Percentiles rank a stretch among this genome's conserved stretches.
Conservation (phyloP, 1,140 invertebrate genomes). For the Adoxophyes honmai region DNA sequence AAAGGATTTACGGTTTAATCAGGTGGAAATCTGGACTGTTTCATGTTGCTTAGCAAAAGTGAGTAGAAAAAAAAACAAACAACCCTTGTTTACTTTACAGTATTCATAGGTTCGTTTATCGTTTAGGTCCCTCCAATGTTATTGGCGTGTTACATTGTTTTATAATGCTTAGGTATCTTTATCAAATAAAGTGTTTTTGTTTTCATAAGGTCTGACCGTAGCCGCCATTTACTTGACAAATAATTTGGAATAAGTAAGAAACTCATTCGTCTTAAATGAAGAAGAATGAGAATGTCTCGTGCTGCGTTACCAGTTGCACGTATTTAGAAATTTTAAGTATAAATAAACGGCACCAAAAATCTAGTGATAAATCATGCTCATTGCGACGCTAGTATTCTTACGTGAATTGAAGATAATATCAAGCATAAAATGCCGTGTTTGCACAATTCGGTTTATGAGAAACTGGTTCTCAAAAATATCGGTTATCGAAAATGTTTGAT, state of each 20-base stretch:
- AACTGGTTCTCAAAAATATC: conserved; percentile 49
- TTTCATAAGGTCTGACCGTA: too few species aligned
- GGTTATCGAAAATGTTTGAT: not conserved
- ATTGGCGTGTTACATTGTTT: not conserved
- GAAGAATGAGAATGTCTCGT: too few species aligned
- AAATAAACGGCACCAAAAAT: conserved; percentile 13
- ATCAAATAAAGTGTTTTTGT: not conserved
- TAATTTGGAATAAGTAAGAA: too few species aligned
- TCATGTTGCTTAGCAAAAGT: conserved; percentile 6
- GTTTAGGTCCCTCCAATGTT: not conserved
- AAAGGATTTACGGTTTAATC: too few species aligned
- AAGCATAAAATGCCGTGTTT: conserved; percentile 39
- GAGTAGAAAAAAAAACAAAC: not conserved
- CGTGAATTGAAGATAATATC: not conserved
- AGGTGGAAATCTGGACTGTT: too few species aligned
- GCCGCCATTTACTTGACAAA: too few species aligned
- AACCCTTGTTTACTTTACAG: not conserved
- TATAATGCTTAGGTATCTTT: not conserved
- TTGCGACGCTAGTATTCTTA: not conserved
- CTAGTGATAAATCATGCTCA: conserved; percentile 11
- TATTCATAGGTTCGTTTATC: not conserved
- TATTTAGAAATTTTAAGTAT: not conserved
- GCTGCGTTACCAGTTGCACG: too few species aligned
- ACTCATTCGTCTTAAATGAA: too few species aligned
- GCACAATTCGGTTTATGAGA: conserved; percentile 48